Base-by-base conservation (phyloP, 2,797 vertebrate species). In the Oreochromis mossambicus region DNA sequence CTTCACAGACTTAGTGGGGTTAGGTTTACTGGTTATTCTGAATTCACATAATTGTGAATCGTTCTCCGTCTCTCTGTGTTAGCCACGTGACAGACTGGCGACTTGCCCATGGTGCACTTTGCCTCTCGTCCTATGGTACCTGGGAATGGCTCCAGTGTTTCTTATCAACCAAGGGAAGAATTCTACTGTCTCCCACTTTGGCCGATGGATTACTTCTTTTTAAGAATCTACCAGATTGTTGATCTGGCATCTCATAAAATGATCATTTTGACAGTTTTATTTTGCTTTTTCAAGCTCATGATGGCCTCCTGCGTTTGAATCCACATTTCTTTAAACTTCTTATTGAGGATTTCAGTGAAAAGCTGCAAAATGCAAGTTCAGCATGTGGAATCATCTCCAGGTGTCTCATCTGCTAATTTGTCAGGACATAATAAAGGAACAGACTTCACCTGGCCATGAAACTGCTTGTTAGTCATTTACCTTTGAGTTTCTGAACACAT, bases 1-100 rank as follows among this genome's bases (percentile, higher is more conserved):
- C n/a, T n/a, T n/a, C n/a, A n/a, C n/a, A n/a, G n/a, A n/a, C n/a
- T 36, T 61, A 61, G 10, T 61, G 58, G 17, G 58, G 32, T 61
- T 61, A n/a, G 58, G 58, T 61, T 61, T 61, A 61, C 32, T 61
- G 32, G 58, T 61, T 61, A 63, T 63, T 63, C 32, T 36, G 32
- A 61, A 36, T 9, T 36, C 4, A 38, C 10, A 36, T 63, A 63
- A 36, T 7, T 2, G 4, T 1, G 4, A 61, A 10, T 36, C 1
- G 4, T 61, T 61, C 4, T 5, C 58, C 19, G 58, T 63, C 58
- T 61, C 56, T 61, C 56, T n/a, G 58, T 36, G 58, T 63, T 63
- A 63, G 58, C 58, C 2, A n/a, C 0, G 2, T 12, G 17, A 36
- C 58, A 63, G 58, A 36, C 32, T 36, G 58, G 58, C 1, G 1